These are phyloP conservation scores for Eupithecia exiguata DNA, from an alignment of 2,888 invertebrate species.

Conservation along the genomic window DNA sequence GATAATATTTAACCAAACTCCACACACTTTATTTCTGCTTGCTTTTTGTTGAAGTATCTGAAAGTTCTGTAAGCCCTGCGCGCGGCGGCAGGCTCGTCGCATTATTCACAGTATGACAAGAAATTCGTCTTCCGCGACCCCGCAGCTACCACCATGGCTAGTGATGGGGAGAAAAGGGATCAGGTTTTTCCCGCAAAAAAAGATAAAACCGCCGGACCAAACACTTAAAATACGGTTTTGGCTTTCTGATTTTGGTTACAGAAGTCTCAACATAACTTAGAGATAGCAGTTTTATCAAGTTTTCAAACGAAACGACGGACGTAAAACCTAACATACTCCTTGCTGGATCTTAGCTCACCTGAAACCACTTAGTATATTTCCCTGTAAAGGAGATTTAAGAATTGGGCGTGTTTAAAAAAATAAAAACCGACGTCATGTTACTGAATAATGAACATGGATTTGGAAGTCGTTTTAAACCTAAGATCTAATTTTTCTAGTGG, in stretches of 20 bases:
- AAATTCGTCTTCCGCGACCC: slow-evolving; percentile 48
- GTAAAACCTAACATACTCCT: neutral
- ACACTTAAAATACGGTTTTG: neutral
- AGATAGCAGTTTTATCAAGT: neutral
- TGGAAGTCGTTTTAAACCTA: too few species aligned
- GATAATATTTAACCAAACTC: neutral
- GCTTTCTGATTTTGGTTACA: neutral
- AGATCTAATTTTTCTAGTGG: too few species aligned
- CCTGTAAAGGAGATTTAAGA: neutral
- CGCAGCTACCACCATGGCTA: slow-evolving; percentile 11
- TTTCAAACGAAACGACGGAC: neutral
- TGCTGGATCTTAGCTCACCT: neutral
- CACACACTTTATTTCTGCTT: neutral
- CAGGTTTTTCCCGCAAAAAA: neutral
- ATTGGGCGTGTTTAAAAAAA: too few species aligned
- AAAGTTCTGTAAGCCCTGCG: slow-evolving; percentile 14
- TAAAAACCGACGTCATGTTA: too few species aligned
- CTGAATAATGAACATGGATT: too few species aligned
- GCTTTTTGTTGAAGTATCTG: slow-evolving; percentile 15
- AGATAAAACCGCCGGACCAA: neutral
- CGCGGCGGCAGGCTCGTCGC: slow-evolving; percentile 15
- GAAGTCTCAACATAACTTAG: neutral
- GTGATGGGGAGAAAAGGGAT: neutral
- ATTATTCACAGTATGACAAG: slow-evolving; percentile 50
- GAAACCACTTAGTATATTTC: neutral